Conservation (phyloP, 2,888 invertebrate species). For the Horisme vitalbata region DNA sequence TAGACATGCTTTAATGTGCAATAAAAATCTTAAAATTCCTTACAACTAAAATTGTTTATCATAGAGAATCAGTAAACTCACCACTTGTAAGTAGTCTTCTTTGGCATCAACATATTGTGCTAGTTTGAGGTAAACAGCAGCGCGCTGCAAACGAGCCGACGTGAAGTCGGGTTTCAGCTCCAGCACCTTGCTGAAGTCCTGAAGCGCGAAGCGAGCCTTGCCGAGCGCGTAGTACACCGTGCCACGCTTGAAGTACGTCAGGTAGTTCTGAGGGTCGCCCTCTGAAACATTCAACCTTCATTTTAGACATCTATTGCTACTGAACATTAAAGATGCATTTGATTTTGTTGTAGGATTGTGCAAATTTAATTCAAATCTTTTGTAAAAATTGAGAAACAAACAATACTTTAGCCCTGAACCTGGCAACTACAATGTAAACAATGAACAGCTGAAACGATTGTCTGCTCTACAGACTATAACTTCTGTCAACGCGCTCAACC, state of each 20-base stretch:
- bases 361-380: no score
- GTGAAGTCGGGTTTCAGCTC: constrained; percentile 97
- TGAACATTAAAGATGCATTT: no score
- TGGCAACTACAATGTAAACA: constrained; percentile 20
- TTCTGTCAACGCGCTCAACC: constrained; percentile 13
- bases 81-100: constrained; percentile 92
- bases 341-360: not conserved
- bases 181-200: constrained; percentile 93
- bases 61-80: no score
- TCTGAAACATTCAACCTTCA: constrained; percentile 82
- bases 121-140: constrained; percentile 94
- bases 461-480: constrained; percentile 1
- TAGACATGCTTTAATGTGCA: no score
- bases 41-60: no score
- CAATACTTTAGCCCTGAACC: not conserved
- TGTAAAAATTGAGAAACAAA: not conserved
- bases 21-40: no score
- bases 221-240: constrained; percentile 98
- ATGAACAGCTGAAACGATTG: constrained; percentile 9
- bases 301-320: not conserved
- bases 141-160: constrained; percentile 92
- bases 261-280: constrained; percentile 97
- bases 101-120: constrained; percentile 92
- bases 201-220: constrained; percentile 96
- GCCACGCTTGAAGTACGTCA: constrained; percentile 97